Evolutionary conservation across 2,888 invertebrate species (phyloP), one percentile per base, ranked within the genome.

Genomic region (Autographa pulchrina): DNA sequence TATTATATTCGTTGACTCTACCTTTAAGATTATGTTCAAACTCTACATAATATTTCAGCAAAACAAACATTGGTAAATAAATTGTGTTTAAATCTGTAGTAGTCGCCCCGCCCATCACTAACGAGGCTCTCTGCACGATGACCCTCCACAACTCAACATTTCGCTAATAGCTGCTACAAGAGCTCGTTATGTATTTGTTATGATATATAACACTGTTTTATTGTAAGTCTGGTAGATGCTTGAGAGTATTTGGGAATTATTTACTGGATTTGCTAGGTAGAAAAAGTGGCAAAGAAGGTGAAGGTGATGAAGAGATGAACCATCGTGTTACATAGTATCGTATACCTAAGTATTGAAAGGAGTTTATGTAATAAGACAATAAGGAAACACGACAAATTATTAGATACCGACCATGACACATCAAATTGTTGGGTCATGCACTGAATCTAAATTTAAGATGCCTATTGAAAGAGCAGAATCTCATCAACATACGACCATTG

Each of bases 111-210:
- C 93, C 93, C 88, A 83, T 83, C 70, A 48, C 90, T 93, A 93
- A 93, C 91, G 90, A 93, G 91, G 80, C 81, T 74, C 90, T 92
- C 81, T 70, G 84, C 83, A 86, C 80, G 81, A 88, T 72, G 84
- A 80, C 86, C 81, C 91, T 91, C 79, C 54, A 84, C 82, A 76
- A 76, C 84, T 86, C 78, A 81, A 88, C 83, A 79, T 76, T 81
- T 83, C 84, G 71, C 86, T 91, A 91, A 91, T 88, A 85, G 88
- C 67, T 32, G 20, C 63, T 25, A 72, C 75, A 78, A 78, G 72
- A 66, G 65, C 66, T 43, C 59, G 20, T 48, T 79, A 66, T 75
- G 35, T 75, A 59, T 38, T 74, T 68, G 66, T 66, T 78, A 62
- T 7, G 32, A 9, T 64, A 52, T 25, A 41, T 66, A 62, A 25